Base-by-base conservation (phyloP, 2,797 vertebrate genomes). In the Syndactyla subalaris region DNA sequence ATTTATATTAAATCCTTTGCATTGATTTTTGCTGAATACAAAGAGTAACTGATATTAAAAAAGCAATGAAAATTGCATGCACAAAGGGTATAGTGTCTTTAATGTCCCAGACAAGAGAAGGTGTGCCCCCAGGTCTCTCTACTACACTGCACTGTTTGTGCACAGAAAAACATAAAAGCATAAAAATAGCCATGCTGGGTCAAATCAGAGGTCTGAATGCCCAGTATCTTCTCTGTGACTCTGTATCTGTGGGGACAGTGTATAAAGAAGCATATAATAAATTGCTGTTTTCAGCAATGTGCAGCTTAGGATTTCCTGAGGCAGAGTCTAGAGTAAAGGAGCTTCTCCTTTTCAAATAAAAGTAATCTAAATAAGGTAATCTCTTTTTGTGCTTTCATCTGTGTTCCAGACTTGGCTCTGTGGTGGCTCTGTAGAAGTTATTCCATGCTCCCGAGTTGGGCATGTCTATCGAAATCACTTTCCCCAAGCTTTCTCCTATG, bases 381-480 rank as follows among this genome's bases (percentile, higher is more conserved):
- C 5, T 73, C 24, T 38, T 72, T 72, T 82, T 81, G 39, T 88
- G 23, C 55, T 48, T 92, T 91, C 51, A 70, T 41, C 34, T 85
- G 9, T 95, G 45, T 51, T 95, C 62, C 93, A 99, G 99, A 98
- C 98, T 68, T 99, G 99, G 99, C 98, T 98, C n/a, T 99, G 99
- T 27, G 98, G 99, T 17, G 99, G 99, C 65, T 98, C 98, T 14
- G 97, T 99, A 80, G 99, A 99, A 98, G 97, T 99, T 88, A 97
- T 99, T 30, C 99, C 99, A 11, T 99, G 99, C 77, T 99, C 98
- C 34, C 98, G 98, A 17, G 98, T 99, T 75, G 99, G 98, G 17
- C 98, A 99, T 2, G 72, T 99, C 36, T 96, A 97, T 91, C 96
- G 49, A 80, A 97, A 74, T 67, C 97, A 97, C 76, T 93, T 96